Percentiles rank a stretch among this genome's conserved stretches.
Evolutionary conservation across 1,140 invertebrate species (phyloP).

Genomic region (Ctenoplectra terminalis): DNA sequence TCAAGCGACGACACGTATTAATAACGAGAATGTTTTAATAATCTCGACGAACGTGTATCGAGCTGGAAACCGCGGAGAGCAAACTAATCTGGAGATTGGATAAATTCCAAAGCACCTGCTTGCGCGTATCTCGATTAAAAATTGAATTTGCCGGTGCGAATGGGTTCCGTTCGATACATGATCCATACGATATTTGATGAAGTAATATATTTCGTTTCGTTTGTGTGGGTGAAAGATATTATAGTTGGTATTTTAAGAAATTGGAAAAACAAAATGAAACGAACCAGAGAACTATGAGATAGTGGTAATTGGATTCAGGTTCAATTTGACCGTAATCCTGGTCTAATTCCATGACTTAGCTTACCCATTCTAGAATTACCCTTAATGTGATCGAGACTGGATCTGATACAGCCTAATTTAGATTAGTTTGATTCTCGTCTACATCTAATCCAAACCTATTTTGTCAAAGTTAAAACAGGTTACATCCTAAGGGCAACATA

Average conservation of each 20-base stretch:
- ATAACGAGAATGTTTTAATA: constrained; percentile 53
- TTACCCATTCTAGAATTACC: background rate
- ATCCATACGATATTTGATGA: background rate
- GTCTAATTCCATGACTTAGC: background rate
- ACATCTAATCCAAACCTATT: too few relatives aligned
- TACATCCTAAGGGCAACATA: too few relatives aligned
- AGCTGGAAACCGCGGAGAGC: constrained; percentile 17
- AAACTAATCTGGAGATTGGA: constrained; percentile 38
- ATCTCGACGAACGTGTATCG: constrained; percentile 30
- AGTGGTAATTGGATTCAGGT: background rate
- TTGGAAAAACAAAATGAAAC: too few relatives aligned
- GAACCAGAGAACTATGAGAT: too few relatives aligned
- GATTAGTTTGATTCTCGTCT: background rate
- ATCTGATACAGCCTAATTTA: background rate
- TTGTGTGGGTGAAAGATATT: too few relatives aligned
- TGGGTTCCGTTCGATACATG: background rate
- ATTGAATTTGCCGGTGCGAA: background rate
- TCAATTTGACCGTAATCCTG: background rate
- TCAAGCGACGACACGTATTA: constrained; percentile 30
- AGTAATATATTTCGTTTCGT: background rate
- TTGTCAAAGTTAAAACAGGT: background rate
- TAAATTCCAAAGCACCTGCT: constrained; percentile 32
- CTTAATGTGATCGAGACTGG: background rate
- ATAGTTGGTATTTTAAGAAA: too few relatives aligned
- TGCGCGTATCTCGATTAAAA: background rate